These are phyloP conservation scores for Phylloscopus trochilus DNA, from an alignment of 2,113 vertebrate species.

Conservation along the genomic window DNA sequence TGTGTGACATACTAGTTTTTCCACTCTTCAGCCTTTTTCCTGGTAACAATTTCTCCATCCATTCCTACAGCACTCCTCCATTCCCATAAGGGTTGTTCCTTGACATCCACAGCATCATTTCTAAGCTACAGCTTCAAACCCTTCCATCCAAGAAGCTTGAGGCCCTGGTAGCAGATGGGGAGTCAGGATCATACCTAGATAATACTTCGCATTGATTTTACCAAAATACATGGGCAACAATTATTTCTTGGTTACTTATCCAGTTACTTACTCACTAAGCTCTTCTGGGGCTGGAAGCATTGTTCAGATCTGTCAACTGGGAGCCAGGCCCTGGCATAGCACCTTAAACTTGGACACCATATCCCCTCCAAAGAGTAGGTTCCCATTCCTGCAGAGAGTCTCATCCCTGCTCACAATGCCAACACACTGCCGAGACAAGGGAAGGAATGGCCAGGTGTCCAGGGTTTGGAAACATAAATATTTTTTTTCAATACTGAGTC, in stretches of 20 bases:
- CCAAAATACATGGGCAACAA: not conserved
- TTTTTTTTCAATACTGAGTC: not conserved
- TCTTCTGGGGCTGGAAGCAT: not conserved
- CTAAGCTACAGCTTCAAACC: not conserved
- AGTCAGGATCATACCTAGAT: not conserved
- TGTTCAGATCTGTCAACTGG: not conserved
- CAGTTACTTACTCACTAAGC: not conserved
- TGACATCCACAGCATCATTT: not conserved
- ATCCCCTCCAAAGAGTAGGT: not conserved
- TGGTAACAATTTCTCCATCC: not conserved
- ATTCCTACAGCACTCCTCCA: rapidly evolving
- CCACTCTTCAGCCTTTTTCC: not conserved
- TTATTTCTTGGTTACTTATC: not conserved
- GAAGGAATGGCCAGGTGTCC: not conserved
- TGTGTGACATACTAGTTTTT: not conserved
- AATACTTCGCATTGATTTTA: not conserved
- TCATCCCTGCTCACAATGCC: not conserved
- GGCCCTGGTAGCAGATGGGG: not conserved
- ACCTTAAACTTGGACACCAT: rapidly evolving
- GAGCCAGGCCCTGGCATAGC: not conserved
- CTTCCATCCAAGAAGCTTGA: not conserved
- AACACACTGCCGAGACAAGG: not conserved
- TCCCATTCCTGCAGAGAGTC: not conserved
- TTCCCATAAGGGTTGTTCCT: not conserved
- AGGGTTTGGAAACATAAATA: not conserved